phyloP scores from a whole-genome alignment of 2,113 vertebrate species.

The Microcebus tavaratra region DNA sequence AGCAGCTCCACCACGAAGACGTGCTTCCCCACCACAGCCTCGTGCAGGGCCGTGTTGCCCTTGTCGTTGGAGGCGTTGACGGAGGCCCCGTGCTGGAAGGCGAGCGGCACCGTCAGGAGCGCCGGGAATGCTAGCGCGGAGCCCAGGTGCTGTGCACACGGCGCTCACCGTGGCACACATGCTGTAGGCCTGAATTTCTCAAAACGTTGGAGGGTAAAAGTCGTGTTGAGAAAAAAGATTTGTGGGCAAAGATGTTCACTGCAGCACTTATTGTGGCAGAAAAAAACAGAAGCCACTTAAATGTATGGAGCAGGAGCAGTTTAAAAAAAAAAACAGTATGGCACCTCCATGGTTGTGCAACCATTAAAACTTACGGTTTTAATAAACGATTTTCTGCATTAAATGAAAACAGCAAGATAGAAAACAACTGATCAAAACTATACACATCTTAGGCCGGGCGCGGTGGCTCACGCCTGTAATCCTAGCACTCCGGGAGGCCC shows the following conservation, averaged over 20 bases:
- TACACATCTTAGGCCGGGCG: background rate
- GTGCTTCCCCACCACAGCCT: constrained; percentile 86
- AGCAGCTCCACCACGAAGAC: constrained; percentile 90
- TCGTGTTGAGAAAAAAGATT: background rate
- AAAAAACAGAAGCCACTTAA: background rate
- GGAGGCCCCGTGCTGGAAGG: constrained; percentile 87
- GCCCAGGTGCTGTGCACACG: rapidly evolving
- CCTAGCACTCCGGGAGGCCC: too few relatives aligned
- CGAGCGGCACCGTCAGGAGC: background rate
- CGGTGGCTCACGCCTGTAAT: too few relatives aligned
- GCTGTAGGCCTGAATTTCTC: background rate
- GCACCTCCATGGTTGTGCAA: background rate
- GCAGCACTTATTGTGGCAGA: background rate
- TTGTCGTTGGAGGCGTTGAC: constrained; percentile 89
- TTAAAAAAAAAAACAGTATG: background rate
- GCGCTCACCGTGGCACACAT: background rate
- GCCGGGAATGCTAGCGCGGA: too few relatives aligned
- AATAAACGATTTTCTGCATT: background rate
- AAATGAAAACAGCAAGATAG: background rate
- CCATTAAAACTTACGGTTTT: background rate
- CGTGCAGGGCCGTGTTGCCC: constrained; percentile 94
- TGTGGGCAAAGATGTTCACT: background rate
- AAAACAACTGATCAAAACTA: background rate
- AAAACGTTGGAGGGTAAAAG: background rate
- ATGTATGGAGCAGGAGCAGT: background rate